Evolutionary conservation across 2,113 vertebrate species (phyloP), one percentile per base, ranked within the genome.

Genomic region (Campylomormyrus numenius): DNA sequence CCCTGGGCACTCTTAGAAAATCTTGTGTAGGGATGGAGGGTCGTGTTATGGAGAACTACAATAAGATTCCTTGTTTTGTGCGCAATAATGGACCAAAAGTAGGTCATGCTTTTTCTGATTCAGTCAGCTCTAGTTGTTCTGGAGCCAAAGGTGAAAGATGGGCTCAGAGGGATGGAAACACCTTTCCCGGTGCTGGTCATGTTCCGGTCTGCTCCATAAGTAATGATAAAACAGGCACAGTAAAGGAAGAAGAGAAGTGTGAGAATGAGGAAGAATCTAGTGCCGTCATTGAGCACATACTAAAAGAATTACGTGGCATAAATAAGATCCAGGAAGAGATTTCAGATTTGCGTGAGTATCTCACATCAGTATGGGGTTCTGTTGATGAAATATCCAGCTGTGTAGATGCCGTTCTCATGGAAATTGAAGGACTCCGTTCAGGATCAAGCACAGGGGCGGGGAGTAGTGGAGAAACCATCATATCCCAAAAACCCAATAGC

Each of bases 341-440:
- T 90, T 98, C 98, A 1, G 98, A 99, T 92, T 96, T 99, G 89
- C 96, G 95, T 84, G 96, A 97, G 92, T 98, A 99, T 91, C 94
- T 99, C 92, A 96, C 94, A n/a, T 97, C 97, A 91, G 97, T 99
- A 80, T 96, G 95, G 62, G 98, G 98, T 19, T 99, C 98, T 4
- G 98, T 99, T 88, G 98, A 99, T 90, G 98, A 99, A 93, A 98
- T 99, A 5, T 99, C 98, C 49, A 98, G 96, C 87, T 99, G 98
- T 8, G 98, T 99, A 48, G 98, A 99, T 90, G 97, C 97, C 0
- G 97, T 99, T 2, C 92, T 99, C 92, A 95, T 96, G 58, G 98
- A 98, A 94, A 99, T 99, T 90, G 98, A 98, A 93, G 97, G 97
- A 8, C 95, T 98, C 74, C 97, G 99, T n/a, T 94, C 94, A 19